Base-by-base conservation (phyloP, 1,140 invertebrate genomes). In the Drosophila persimilis region DNA sequence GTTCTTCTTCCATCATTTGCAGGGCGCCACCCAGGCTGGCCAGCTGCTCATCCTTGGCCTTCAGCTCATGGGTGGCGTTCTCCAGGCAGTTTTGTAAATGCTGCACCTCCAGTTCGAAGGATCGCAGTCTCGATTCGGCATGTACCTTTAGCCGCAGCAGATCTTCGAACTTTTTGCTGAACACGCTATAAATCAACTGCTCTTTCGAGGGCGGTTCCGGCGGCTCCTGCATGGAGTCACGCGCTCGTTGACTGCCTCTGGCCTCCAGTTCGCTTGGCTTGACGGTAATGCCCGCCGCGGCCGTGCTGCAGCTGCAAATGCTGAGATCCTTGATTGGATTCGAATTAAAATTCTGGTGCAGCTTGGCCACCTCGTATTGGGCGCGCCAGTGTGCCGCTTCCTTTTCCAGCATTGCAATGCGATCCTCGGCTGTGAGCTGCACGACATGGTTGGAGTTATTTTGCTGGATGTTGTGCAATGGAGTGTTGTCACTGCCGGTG, bases 331-430 rank as follows among this genome's bases (percentile, higher is more conserved):
- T 71, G 53, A 51, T 71, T 45, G 75, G 47, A 39, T 77, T 88
- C 26, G 70, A 59, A 55, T 72, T 73, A 4, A 90, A 58, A 31
- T 71, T 91, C 55, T 92, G 92, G 51, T 92, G 92, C 47, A 93
- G 80, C 89, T 93, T 93, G 3, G 92, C 48, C 29, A 94, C 83
- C 60, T 94, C 93, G 79, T 93, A 94, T 71, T 94, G 93, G 1
- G 93, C 89, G 57, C 92, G 92, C 92, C 93, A 94, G 60, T 93
- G 92, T 51, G 92, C 93, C 39, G 93, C 78, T 84, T 94, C 94
- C 83, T 94, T 94, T 73, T 94, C 93, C 53, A 94, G 70, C 39
- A 60, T 35, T 1, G 75, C 63, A 57, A 92, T 80, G 17, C 89
- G 89, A 48, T 91, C 84, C n/a, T 91, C 90, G 7, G 72, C 58